Evolutionary conservation across 2,888 invertebrate species (phyloP), one percentile per base, ranked within the genome.

Genomic region (Zootermopsis nevadensis): DNA sequence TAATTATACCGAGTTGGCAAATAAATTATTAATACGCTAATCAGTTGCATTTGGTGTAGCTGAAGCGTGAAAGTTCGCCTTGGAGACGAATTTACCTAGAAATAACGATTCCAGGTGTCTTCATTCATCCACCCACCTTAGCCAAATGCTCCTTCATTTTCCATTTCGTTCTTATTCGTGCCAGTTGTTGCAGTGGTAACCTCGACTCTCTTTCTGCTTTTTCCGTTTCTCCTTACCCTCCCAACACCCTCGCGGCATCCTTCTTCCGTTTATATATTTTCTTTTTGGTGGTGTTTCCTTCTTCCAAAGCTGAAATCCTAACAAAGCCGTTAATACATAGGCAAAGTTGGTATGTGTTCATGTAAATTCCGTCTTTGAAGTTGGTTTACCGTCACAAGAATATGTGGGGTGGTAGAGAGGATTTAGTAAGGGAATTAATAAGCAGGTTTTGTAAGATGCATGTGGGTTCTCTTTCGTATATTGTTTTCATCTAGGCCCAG

Each of bases 251-350:
- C 33, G 31, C 69, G 24, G 31, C 15, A 30, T 69, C 19, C 31
- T 69, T 69, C 69, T 69, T 69, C 15, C 69, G 2, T 69, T 7
- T 30, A n/a, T 67, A 67, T 67, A 27, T 67, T 31, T 67, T 27
- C 31, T 67, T 67, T 27, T 67, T 31, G 67, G 67, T 67, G 27
- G 67, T 67, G 27, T 67, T 67, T 67, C 15, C 53, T 67, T 67
- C 27, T 27, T 27, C 27, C 31, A 27, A 22, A 69, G 31, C 69
- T 31, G 22, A 4, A 69, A 69, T 69, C 69, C 69, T 33, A 69
- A 69, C 31, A 69, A 69, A 69, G 69, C 69, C 33, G 69, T 69
- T 69, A 69, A 69, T 33, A 69, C 69, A 69, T 69, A 33, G 31
- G 33, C 33, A 27, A 22, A 31, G 31, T 69, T 33, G 33, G 4